These are phyloP conservation scores for Tigriopus japonicus DNA, from an alignment of 1,140 invertebrate genomes.

Conservation along the genomic window DNA sequence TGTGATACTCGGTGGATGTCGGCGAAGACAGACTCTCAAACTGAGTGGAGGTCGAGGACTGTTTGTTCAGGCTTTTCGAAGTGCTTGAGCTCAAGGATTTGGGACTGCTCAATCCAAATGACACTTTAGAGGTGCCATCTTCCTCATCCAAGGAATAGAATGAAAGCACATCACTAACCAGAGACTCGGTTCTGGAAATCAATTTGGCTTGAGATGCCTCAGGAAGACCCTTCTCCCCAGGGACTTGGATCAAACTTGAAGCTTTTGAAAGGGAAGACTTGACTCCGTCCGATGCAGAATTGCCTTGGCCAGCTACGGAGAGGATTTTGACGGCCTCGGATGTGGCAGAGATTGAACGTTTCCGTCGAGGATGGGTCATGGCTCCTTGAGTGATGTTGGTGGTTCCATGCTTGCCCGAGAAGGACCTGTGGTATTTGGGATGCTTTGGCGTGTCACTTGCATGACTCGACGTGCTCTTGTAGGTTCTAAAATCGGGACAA, in stretches of 20 bases:
- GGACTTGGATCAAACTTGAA: no score
- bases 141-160: conserved; percentile 12
- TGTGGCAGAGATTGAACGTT: background rate
- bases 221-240: background rate
- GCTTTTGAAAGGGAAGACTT: background rate
- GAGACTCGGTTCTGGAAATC: conserved; percentile 1
- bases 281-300: background rate
- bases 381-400: background rate
- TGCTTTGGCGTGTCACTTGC: background rate
- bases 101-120: background rate
- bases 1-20: conserved; percentile 18
- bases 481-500: conserved; percentile 1
- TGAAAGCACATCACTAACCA: conserved; percentile 9
- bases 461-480: conserved; percentile 6
- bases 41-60: background rate
- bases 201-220: no score
- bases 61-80: background rate
- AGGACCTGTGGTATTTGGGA: conserved; percentile 3
- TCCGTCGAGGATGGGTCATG: background rate
- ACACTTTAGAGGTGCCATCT: conserved; percentile 14
- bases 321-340: background rate
- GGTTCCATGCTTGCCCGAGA: background rate
- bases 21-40: conserved; percentile 12
- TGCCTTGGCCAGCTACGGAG: background rate
- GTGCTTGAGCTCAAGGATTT: background rate